A percentile compares a stretch with the other conserved stretches of the same genome.
phyloP scores from a whole-genome alignment of 2,113 vertebrate species.

The Litocranius walleri region DNA sequence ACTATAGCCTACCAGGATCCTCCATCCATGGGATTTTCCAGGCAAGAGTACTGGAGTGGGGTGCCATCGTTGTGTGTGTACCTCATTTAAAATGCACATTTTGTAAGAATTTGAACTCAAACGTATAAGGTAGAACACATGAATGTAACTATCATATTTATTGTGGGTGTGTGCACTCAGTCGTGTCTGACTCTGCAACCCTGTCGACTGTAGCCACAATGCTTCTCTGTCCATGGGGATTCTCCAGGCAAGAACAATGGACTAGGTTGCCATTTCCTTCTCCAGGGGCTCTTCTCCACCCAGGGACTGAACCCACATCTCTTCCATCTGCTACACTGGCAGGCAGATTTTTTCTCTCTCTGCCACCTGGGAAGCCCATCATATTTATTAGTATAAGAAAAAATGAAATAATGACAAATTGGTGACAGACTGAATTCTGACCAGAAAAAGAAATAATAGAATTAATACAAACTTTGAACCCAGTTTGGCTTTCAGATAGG shows the following conservation, averaged over 20 bases:
- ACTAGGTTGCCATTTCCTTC: background rate
- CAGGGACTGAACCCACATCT: background rate
- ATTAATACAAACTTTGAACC: background rate
- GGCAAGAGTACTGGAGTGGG: too few species aligned
- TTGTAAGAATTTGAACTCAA: background rate
- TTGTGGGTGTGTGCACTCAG: background rate
- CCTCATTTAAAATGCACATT: background rate
- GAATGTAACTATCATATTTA: background rate
- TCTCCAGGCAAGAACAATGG: background rate
- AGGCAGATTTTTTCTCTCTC: background rate
- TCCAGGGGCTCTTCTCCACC: background rate
- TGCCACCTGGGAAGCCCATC: background rate
- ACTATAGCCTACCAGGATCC: too few species aligned
- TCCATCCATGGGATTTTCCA: too few species aligned
- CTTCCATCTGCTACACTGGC: background rate
- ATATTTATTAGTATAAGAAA: background rate
- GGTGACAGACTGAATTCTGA: background rate
- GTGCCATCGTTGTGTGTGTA: background rate
- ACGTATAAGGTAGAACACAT: background rate
- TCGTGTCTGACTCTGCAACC: background rate
- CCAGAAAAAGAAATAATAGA: background rate
- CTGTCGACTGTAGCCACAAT: fast-evolving
- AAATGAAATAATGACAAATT: background rate
- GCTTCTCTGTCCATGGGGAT: background rate
- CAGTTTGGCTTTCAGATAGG: background rate